Evolutionary conservation across 2,888 invertebrate species (phyloP).

Genomic region (Sesia bembeciformis): DNA sequence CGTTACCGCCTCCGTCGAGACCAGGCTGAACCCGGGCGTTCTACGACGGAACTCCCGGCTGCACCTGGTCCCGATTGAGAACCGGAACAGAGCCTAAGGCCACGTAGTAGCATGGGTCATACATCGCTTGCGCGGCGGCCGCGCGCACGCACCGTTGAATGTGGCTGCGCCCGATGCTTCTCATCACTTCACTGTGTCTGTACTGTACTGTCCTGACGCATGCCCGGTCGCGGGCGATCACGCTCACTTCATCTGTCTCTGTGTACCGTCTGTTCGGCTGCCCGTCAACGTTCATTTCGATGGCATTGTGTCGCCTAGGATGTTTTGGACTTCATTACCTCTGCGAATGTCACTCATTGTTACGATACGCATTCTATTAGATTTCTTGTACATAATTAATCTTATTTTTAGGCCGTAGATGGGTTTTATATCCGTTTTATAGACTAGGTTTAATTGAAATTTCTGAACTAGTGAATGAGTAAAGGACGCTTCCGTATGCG

Average conservation of each 20-base stretch:
- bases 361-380: slow-evolving; percentile 69
- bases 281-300: slow-evolving; percentile 65
- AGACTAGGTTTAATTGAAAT: slow-evolving; percentile 18
- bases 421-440: slow-evolving; percentile 24
- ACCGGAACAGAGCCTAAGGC: slow-evolving; percentile 27
- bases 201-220: slow-evolving; percentile 61
- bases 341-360: slow-evolving; percentile 67
- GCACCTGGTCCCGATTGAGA: slow-evolving; percentile 14
- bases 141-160: slow-evolving; percentile 71
- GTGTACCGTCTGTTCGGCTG: slow-evolving; percentile 68
- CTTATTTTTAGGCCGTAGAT: slow-evolving; percentile 55
- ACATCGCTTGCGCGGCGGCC: slow-evolving; percentile 72
- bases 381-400: slow-evolving; percentile 59
- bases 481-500: slow-evolving; percentile 5
- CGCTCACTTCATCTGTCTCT: slow-evolving; percentile 73
- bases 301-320: slow-evolving; percentile 61
- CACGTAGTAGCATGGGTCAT: slow-evolving; percentile 71
- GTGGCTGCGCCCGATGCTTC: slow-evolving; percentile 74
- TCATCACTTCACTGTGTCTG: slow-evolving; percentile 74
- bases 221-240: slow-evolving; percentile 71
- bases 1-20: slow-evolving; percentile 13
- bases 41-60: not conserved
- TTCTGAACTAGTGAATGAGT: slow-evolving; percentile 33
- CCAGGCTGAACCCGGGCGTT: not conserved
- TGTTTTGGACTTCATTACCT: slow-evolving; percentile 61